Evolutionary conservation across 2,797 vertebrate species (phyloP).

Genomic region (Platalea minor): DNA sequence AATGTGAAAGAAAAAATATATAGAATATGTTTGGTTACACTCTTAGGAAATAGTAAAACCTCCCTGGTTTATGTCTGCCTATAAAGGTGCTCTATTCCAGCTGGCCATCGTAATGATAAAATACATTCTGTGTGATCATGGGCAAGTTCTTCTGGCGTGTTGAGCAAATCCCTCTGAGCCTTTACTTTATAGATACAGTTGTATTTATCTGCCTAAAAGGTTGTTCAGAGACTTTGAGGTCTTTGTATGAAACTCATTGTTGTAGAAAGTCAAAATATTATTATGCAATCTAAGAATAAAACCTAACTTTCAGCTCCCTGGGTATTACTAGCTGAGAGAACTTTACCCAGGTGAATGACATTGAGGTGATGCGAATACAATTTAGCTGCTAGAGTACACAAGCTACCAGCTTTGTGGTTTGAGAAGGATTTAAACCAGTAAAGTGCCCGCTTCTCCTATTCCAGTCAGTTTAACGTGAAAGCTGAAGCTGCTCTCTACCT

Average conservation of each 20-base stretch:
- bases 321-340: background rate
- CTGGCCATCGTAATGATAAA: background rate
- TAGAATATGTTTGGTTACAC: background rate
- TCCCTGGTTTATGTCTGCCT: background rate
- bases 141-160: background rate
- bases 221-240: background rate
- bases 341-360: background rate
- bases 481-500: background rate
- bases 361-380: background rate
- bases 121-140: background rate
- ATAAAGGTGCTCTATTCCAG: background rate
- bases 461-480: background rate
- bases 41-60: background rate
- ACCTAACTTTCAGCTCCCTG: background rate
- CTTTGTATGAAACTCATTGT: background rate
- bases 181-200: background rate
- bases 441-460: background rate
- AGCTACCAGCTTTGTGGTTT: background rate
- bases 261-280: background rate
- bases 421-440: background rate
- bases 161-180: conserved; percentile 5
- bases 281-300: background rate
- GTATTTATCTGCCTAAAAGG: conserved; percentile 22
- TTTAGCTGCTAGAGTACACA: background rate
- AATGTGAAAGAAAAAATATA: background rate